phyloP scores from a whole-genome alignment of 64 coral and sea anemone species.

The Astreopora myriophthalma region DNA sequence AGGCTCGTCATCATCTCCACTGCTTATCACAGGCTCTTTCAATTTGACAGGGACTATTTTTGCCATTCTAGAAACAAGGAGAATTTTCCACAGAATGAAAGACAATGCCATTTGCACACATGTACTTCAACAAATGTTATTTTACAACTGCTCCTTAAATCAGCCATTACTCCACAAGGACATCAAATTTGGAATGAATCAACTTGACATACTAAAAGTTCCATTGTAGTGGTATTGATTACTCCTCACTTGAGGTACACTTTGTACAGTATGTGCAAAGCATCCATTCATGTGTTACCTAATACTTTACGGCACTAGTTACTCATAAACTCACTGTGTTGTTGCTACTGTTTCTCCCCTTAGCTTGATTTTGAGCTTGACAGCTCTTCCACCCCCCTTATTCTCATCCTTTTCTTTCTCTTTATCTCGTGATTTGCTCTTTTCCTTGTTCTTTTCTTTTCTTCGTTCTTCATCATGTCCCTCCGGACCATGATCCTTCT shows the following conservation, averaged over 20 bases:
- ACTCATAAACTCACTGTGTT: slow-evolving; percentile 80
- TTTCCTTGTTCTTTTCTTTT: slow-evolving; percentile 56
- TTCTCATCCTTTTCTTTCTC: slow-evolving; percentile 59
- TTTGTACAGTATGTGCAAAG: neutral
- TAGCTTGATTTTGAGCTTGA: slow-evolving; percentile 96
- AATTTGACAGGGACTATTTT: slow-evolving; percentile 52
- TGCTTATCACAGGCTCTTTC: slow-evolving; percentile 50
- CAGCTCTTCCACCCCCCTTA: slow-evolving; percentile 72
- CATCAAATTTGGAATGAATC: neutral
- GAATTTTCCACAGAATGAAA: neutral
- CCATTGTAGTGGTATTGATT: too few species aligned
- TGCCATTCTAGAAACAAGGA: slow-evolving; percentile 44
- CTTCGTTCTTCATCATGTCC: slow-evolving; percentile 63
- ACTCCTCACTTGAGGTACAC: neutral
- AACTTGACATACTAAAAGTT: too few species aligned
- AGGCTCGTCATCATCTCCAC: slow-evolving; percentile 64
- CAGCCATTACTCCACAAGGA: too few species aligned
- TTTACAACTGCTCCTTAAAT: too few species aligned
- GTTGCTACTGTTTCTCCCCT: slow-evolving; percentile 92
- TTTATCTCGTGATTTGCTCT: slow-evolving; percentile 62
- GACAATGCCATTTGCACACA: neutral
- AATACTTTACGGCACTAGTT: too few species aligned
- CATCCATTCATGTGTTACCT: neutral
- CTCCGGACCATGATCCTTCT: slow-evolving; percentile 71
- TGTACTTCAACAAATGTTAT: too few species aligned